These are phyloP conservation scores for Diarsia brunnea DNA, from an alignment of 2,888 invertebrate genomes.

Conservation along the genomic window DNA sequence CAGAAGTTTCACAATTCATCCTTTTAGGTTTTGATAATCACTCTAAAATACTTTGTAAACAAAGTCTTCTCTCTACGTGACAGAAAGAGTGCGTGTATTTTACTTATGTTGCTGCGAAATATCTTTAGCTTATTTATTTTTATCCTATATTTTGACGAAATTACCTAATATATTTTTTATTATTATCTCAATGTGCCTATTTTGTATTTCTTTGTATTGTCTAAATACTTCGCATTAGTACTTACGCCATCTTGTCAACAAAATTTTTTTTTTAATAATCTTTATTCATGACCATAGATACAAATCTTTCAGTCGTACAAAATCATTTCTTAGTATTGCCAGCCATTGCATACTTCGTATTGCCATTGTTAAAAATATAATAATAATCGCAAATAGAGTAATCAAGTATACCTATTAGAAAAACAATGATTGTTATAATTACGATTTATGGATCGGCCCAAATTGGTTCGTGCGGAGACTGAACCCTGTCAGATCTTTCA, in stretches of 20 bases:
- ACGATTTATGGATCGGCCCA: neutral
- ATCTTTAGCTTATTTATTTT: neutral
- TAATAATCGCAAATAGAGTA: constrained; percentile 6
- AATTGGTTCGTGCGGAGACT: neutral
- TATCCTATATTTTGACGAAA: neutral
- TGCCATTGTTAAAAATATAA: constrained; percentile 15
- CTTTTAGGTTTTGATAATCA: neutral
- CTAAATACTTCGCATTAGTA: constrained; percentile 5
- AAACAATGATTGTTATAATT: neutral
- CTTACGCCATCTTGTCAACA: neutral
- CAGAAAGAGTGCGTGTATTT: too few relatives aligned
- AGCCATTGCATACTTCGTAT: constrained; percentile 1
- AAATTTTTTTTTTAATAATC: too few relatives aligned
- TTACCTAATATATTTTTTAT: constrained; percentile 29
- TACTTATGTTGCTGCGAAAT: too few relatives aligned
- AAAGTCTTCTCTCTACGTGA: neutral
- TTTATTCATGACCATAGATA: too few relatives aligned
- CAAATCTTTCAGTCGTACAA: too few relatives aligned
- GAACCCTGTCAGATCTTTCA: neutral
- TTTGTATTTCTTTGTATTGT: constrained; percentile 26
- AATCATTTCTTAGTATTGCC: neutral
- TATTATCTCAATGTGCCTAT: neutral
- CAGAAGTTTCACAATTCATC: neutral
- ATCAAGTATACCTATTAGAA: neutral
- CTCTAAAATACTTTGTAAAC: neutral